Evolutionary conservation across 2,888 invertebrate species (phyloP), one percentile per base, ranked within the genome.

Genomic region (Lobophora halterata): DNA sequence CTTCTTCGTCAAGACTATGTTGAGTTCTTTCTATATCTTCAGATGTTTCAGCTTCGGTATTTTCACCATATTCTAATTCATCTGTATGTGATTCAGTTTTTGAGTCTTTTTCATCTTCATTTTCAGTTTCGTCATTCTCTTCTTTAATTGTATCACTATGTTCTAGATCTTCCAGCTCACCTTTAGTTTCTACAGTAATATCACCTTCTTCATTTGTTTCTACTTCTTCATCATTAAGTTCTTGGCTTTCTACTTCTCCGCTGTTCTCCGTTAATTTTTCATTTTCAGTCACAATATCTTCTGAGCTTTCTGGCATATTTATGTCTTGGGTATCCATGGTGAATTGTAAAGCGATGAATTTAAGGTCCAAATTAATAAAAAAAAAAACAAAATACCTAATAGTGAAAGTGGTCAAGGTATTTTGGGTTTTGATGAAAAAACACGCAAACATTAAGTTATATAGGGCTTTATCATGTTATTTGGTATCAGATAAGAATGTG

Each of bases 401-500:
- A 16, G 19, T 12, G 7, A 29, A 33, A 36, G 7, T 13, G 5
- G 26, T 25, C 28, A 1, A 17, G 1, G 29, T 19, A 32, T 16
- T 14, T 18, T 8, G 23, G 33, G 10, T 18, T 11, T 3, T 18
- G 28, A 36, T 39, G 10, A 19, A 19, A 14, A 23, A 34, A 26
- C 27, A 20, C 11, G 11, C 33, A 28, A 5, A 16, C 14, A 9
- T 21, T 33, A 7, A 3, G 8, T 27, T 31, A 30, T 39, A 34
- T 37, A 28, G 1, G n/a, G 10, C 14, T 30, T 32, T 40, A 37
- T 47, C 38, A 16, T 19, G 1, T 34, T 17, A 32, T 13, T 28
- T n/a, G 18, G 30, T 44, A 42, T 44, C 44, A 23, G 48, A 45
- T 48, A 38, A 44, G 25, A 16, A 2, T 6, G 7, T 32, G 26